Base-by-base conservation (phyloP, 2,888 invertebrate genomes). In the Monoplex corrugatus region DNA sequence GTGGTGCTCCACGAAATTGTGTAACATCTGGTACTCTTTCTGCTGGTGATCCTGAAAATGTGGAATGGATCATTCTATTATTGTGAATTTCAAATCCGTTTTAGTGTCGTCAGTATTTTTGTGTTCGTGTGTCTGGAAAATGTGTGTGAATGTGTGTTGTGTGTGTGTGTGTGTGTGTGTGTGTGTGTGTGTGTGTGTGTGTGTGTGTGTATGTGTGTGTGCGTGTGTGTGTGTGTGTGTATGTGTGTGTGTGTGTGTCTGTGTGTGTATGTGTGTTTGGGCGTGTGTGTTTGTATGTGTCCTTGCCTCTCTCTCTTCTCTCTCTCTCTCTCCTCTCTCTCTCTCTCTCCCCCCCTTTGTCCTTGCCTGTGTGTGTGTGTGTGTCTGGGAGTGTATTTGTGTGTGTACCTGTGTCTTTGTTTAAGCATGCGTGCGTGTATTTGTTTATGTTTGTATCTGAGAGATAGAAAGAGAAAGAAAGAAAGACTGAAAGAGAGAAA, bases 1-100 rank as follows among this genome's bases (percentile, higher is more conserved):
- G 89, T 95, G 94, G 8, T 63, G 90, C 28, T 94, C 92, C 28
- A 95, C 94, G 84, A 96, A 95, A 1, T 91, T 86, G 13, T 92
- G 89, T n/a, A 95, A 92, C 78, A 94, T 94, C 13, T 87, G 92
- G 88, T 94, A 95, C 90, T 95, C 94, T 23, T 91, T 92, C 89
- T 95, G 94, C 88, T 95, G 94, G 32, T 93, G 92, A 0, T 91
- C 92, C 95, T 95, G 89, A 78, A 88, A 35, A 35, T 10, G 19
- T 10, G 23, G 28, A 43, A 50, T 35, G 13, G 35, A 68, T 28
- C 43, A 72, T 1, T 72, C 72, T 19, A 50, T 50, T 19, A 50
- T 50, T 19, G 19, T 50, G 10, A 50, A 50, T 57, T 57, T 57
- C 57, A 57, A 57, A 57, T 28, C n/a, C 10, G n/a, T 38, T 19